Evolutionary conservation across 2,888 invertebrate genomes (phyloP), one percentile per base, ranked within the genome.

Genomic region (Marronus borbonicus): DNA sequence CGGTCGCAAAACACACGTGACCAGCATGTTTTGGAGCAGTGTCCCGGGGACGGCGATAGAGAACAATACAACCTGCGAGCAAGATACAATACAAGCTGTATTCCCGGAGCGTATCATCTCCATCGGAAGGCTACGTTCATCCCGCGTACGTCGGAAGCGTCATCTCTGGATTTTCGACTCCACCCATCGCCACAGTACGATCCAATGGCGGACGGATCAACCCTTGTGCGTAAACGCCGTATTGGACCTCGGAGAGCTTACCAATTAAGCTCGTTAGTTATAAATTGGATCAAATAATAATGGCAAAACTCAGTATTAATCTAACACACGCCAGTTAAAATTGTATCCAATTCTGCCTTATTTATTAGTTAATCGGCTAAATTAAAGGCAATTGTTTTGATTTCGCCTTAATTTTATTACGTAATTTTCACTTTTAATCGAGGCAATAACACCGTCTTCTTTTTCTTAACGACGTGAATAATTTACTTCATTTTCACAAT

Each of bases 271-370:
- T 88, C 85, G 88, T 88, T 88, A 89, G 88, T 87, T 89, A 89
- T 89, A 89, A 88, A 89, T 89, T 88, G 88, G 86, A 86, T 87
- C 86, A 88, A 88, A 86, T 89, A 86, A 88, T 88, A 88, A 89
- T 88, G 87, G 88, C 88, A 81, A 80, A 82, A 83, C 81, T 83
- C 83, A 82, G 83, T 82, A 82, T 79, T 80, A 78, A 79, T 79
- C 80, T 85, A 86, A 86, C 86, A 84, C 82, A 72, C 72, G 72
- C 82, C 81, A 81, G 83, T 83, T 83, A 84, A 85, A 85, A 85
- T 85, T 85, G 85, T 84, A 78, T 81, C 78, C 84, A 86, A 85
- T 85, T 85, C 84, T 81, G 80, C 77, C 72, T 84, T 80, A 83
- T 72, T 82, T 82, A 81, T 80, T 72, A 76, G 77, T 80, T 80